These are phyloP conservation scores for Pipra filicauda DNA, from an alignment of 2,113 vertebrate genomes.

Conservation along the genomic window DNA sequence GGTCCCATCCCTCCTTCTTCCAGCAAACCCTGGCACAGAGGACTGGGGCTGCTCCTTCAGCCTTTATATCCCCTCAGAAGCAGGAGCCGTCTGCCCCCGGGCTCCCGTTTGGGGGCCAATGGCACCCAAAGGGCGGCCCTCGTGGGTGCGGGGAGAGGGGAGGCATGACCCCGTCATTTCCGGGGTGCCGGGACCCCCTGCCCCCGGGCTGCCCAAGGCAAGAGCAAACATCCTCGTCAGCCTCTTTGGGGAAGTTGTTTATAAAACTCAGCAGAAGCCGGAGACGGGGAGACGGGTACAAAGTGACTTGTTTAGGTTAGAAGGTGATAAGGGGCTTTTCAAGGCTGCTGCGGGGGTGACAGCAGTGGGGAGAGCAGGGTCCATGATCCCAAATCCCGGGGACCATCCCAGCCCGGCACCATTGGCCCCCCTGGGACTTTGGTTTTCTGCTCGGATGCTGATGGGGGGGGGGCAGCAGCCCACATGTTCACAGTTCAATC, in stretches of 20 bases:
- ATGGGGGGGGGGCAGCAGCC: not conserved
- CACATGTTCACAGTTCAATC: not conserved
- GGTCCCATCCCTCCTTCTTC: not conserved
- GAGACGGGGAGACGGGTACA: conserved; percentile 44
- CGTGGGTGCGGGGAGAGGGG: not conserved
- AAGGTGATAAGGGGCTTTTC: conserved; percentile 31
- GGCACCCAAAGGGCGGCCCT: not conserved
- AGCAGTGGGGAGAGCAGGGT: not conserved
- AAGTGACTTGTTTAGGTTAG: conserved; percentile 30
- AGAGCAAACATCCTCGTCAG: not conserved
- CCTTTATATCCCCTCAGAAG: not conserved
- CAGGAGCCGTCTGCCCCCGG: not conserved
- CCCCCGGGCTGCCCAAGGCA: not conserved
- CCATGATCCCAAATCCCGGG: not conserved
- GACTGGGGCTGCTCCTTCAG: not conserved
- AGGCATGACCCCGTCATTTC: not conserved
- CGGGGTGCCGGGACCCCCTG: not conserved
- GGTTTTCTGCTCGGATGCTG: not conserved
- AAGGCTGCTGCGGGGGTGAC: conserved; percentile 1
- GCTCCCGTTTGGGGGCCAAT: not conserved
- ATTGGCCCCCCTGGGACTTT: fast-evolving
- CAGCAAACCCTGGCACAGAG: not conserved
- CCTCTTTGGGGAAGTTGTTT: conserved; percentile 29
- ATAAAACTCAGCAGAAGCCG: conserved; percentile 12
- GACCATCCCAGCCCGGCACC: not conserved